A percentile compares a stretch with the other conserved stretches of the same genome.
phyloP scores from a whole-genome alignment of 2,888 invertebrate genomes.

The Thera obeliscata region DNA sequence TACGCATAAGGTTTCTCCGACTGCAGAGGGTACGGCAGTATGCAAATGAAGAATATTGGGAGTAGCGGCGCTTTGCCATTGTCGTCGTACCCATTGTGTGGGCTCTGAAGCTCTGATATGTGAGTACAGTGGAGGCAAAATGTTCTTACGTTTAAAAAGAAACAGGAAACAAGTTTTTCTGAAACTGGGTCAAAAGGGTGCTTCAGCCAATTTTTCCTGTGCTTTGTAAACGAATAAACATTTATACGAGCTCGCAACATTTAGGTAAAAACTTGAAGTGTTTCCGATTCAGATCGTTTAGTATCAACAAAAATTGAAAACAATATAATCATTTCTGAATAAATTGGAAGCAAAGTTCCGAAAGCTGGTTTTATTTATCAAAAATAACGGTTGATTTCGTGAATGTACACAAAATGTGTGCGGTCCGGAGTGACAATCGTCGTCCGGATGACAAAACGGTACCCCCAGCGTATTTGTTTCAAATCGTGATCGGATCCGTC shows the following conservation, averaged over 20 bases:
- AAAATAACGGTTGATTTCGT: slow-evolving; percentile 13
- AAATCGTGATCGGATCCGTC: slow-evolving; percentile 54
- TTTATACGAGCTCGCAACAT: background rate
- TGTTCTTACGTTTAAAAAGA: slow-evolving; percentile 30
- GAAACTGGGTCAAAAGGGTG: slow-evolving; percentile 27
- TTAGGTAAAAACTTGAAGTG: background rate
- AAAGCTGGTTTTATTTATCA: slow-evolving; percentile 9
- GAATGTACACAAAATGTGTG: slow-evolving; percentile 45
- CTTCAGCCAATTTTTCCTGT: slow-evolving; percentile 30
- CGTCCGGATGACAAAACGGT: slow-evolving; percentile 60
- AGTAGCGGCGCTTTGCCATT: slow-evolving; percentile 66
- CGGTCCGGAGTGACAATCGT: slow-evolving; percentile 44
- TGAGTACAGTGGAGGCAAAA: slow-evolving; percentile 36
- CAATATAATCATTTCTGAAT: background rate
- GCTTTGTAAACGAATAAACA: slow-evolving; percentile 29
- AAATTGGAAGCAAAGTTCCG: background rate
- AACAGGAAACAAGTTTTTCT: slow-evolving; percentile 30
- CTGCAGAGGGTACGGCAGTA: slow-evolving; percentile 54
- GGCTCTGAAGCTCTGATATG: slow-evolving; percentile 43
- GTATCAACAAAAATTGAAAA: background rate
- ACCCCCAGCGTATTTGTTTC: slow-evolving; percentile 51
- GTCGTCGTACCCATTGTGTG: slow-evolving; percentile 61
- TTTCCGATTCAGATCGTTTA: background rate
- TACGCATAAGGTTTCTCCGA: background rate
- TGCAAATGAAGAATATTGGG: slow-evolving; percentile 78